A percentile compares a stretch with the other conserved stretches of the same genome.
These are phyloP conservation scores for Parnassius mnemosyne DNA, from an alignment of 2,888 invertebrate genomes.

Conservation along the genomic window DNA sequence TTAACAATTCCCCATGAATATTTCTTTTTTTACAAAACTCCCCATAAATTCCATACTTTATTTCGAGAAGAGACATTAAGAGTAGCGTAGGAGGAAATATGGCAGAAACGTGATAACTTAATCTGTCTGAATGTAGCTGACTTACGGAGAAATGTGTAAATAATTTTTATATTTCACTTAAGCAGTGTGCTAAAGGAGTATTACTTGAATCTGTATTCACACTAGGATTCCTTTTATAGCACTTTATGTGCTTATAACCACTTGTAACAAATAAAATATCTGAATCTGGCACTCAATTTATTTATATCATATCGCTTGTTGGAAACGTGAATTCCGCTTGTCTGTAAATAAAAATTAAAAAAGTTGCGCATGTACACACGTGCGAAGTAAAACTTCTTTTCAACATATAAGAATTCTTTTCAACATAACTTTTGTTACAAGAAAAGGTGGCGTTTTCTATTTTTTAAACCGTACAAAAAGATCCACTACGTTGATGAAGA, in stretches of 20 bases:
- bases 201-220: constrained; percentile 23
- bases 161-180: constrained; percentile 30
- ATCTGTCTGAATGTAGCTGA: constrained; percentile 26
- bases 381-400: too few relatives aligned
- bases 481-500: too few relatives aligned
- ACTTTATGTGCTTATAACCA: constrained; percentile 14
- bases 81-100: constrained; percentile 23
- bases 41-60: constrained; percentile 20
- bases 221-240: constrained; percentile 15
- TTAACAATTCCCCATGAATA: background rate
- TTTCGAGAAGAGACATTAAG: constrained; percentile 22
- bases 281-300: constrained; percentile 1
- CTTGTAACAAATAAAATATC: constrained; percentile 14
- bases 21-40: constrained; percentile 4
- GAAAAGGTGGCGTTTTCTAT: too few relatives aligned
- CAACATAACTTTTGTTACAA: too few relatives aligned
- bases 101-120: constrained; percentile 26
- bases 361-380: too few relatives aligned
- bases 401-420: too few relatives aligned
- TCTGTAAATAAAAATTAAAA: background rate
- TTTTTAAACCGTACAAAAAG: too few relatives aligned
- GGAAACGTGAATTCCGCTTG: background rate
- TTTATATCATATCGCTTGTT: background rate
- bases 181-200: constrained; percentile 15
- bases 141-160: constrained; percentile 30